These are phyloP conservation scores for Mamestra configurata DNA, from an alignment of 1,140 invertebrate genomes.

Conservation along the genomic window DNA sequence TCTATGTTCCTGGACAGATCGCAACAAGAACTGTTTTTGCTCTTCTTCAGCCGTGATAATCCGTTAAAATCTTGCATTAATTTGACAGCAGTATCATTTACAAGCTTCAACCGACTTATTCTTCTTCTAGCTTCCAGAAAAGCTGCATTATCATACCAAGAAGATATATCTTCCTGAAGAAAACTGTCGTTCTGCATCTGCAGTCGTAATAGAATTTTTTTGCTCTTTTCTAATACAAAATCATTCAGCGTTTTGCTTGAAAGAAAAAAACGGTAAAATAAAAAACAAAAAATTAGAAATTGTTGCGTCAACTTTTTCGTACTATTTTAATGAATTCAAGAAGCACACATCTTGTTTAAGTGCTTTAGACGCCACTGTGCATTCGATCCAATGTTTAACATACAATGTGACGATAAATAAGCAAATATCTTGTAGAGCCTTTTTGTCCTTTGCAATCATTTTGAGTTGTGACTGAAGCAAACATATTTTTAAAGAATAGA, in stretches of 20 bases:
- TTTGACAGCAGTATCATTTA: constrained; percentile 51
- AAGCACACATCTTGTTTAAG: constrained; percentile 44
- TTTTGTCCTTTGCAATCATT: not conserved
- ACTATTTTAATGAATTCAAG: constrained; percentile 46
- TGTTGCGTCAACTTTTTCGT: constrained; percentile 54
- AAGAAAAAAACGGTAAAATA: not conserved
- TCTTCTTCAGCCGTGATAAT: too few species aligned
- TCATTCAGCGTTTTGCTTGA: not conserved
- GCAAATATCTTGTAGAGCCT: not conserved
- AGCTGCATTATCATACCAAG: not conserved
- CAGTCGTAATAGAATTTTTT: not conserved
- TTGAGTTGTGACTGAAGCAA: constrained; percentile 5
- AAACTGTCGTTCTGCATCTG: not conserved
- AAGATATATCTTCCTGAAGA: not conserved
- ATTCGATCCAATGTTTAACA: constrained; percentile 19
- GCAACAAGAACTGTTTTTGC: too few species aligned
- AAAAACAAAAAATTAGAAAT: constrained; percentile 31
- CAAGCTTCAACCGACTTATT: not conserved
- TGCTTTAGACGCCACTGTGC: constrained; percentile 43
- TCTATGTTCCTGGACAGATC: too few species aligned
- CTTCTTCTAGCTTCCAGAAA: not conserved
- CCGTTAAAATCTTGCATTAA: too few species aligned
- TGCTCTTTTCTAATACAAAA: not conserved
- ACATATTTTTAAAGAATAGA: constrained; percentile 79
- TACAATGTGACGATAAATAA: constrained; percentile 1